Evolutionary conservation across 2,113 vertebrate species (phyloP).

Genomic region (Pterocles burchelli): DNA sequence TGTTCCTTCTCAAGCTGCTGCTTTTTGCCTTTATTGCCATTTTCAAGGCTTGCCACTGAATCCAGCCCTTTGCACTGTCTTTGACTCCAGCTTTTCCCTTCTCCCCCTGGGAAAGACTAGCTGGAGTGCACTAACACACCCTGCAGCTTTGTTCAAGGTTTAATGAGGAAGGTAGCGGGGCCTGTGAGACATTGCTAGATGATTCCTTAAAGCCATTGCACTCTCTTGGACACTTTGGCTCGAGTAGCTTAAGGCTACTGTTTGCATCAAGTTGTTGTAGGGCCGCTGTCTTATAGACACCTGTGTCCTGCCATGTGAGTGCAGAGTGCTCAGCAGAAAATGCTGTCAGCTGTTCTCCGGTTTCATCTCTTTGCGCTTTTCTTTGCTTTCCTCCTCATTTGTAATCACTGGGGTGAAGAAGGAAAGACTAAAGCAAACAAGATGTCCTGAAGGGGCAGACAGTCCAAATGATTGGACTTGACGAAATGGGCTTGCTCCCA

Average conservation of each 20-base stretch:
- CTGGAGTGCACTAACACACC: neutral
- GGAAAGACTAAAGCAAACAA: neutral
- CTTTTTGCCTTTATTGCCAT: neutral
- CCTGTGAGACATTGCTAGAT: slow-evolving; percentile 4
- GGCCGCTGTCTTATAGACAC: slow-evolving; percentile 10
- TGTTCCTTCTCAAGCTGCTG: neutral
- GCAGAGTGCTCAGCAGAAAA: neutral
- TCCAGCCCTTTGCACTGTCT: slow-evolving; percentile 22
- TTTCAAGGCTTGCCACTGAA: neutral
- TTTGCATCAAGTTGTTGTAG: slow-evolving; percentile 39
- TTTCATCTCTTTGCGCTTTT: slow-evolving; percentile 5
- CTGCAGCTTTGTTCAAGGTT: slow-evolving; percentile 18
- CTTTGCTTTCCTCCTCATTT: slow-evolving; percentile 40
- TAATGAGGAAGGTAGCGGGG: slow-evolving; percentile 58
- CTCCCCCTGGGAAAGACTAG: neutral
- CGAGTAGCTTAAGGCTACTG: slow-evolving; percentile 24
- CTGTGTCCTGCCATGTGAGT: slow-evolving; percentile 40
- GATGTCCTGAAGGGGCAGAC: slow-evolving; percentile 22
- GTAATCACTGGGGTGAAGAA: neutral
- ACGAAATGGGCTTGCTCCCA: neutral
- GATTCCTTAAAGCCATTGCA: slow-evolving; percentile 47
- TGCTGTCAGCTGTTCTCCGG: slow-evolving; percentile 28
- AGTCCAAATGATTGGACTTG: slow-evolving; percentile 16
- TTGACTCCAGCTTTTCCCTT: slow-evolving; percentile 34
- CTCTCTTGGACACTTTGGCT: slow-evolving; percentile 55